Conservation (phyloP, 2,797 vertebrate species). For the Phataginus tricuspis region DNA sequence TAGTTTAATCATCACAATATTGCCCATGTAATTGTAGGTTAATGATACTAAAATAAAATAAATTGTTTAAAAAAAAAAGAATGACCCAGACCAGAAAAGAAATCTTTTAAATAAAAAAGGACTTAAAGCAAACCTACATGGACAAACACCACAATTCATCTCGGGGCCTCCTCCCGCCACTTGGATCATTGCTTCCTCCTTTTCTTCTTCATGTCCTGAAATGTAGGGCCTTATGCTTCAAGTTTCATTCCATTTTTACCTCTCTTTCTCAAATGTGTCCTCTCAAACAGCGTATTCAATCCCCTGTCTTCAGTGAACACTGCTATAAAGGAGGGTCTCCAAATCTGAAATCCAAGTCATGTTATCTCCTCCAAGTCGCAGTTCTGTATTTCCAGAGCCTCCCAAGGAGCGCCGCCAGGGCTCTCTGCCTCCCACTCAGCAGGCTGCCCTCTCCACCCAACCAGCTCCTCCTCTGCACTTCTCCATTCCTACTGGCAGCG, state of each 20-base stretch:
- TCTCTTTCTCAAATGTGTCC: neutral
- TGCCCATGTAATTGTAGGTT: too few relatives aligned
- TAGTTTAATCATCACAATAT: too few relatives aligned
- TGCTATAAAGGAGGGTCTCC: neutral
- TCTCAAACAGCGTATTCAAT: slow-evolving; percentile 10
- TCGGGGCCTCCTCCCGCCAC: neutral
- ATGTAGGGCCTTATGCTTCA: neutral
- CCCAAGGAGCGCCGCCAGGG: neutral
- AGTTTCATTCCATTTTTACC: slow-evolving; percentile 1
- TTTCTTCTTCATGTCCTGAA: neutral
- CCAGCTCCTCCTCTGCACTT: neutral
- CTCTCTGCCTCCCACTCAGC: neutral
- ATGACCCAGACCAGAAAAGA: neutral
- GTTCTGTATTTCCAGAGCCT: neutral
- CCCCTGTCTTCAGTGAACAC: neutral
- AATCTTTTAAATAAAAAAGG: neutral
- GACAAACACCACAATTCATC: neutral
- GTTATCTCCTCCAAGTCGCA: neutral
- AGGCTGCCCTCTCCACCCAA: neutral
- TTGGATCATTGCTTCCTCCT: neutral
- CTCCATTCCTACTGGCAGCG: neutral
- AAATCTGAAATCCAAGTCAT: slow-evolving; percentile 9
- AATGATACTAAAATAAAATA: too few relatives aligned
- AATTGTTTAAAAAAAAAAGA: too few relatives aligned
- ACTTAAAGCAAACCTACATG: neutral